Conservation (phyloP, 2,113 vertebrate genomes). For the Hemiscyllium ocellatum region DNA sequence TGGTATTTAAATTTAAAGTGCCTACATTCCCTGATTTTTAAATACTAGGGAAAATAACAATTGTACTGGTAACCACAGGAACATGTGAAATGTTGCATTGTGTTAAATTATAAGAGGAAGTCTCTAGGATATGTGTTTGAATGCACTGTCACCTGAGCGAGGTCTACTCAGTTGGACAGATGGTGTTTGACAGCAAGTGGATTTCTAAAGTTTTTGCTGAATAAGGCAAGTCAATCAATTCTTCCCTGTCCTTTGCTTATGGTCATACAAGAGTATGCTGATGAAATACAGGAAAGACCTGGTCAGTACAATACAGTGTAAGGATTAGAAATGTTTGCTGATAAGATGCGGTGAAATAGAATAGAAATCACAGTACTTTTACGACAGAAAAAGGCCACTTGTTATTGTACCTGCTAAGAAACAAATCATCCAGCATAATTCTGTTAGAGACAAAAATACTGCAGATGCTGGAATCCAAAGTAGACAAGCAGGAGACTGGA, state of each 20-base stretch:
- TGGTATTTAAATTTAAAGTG: background rate
- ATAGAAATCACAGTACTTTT: too few species aligned
- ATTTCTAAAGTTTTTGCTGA: background rate
- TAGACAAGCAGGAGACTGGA: too few species aligned
- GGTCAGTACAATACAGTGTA: background rate
- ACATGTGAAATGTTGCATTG: background rate
- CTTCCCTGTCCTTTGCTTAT: background rate
- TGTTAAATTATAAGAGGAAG: background rate
- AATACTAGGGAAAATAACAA: background rate
- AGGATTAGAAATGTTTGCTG: background rate
- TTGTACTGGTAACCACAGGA: background rate
- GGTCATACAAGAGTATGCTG: background rate
- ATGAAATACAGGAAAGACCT: background rate
- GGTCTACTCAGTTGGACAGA: background rate
- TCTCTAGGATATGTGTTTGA: background rate
- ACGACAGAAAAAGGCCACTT: too few species aligned
- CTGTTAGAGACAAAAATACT: too few species aligned
- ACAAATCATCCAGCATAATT: too few species aligned
- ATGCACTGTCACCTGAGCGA: background rate
- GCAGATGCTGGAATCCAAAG: too few species aligned
- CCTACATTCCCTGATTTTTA: background rate
- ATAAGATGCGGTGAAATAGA: background rate
- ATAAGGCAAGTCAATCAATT: background rate
- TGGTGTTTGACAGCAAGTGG: background rate
- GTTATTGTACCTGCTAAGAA: too few species aligned